Percentiles rank a stretch among this genome's conserved stretches.
These are phyloP conservation scores for Metridium senile DNA, from an alignment of 92 coral and sea anemone species.

Conservation along the genomic window DNA sequence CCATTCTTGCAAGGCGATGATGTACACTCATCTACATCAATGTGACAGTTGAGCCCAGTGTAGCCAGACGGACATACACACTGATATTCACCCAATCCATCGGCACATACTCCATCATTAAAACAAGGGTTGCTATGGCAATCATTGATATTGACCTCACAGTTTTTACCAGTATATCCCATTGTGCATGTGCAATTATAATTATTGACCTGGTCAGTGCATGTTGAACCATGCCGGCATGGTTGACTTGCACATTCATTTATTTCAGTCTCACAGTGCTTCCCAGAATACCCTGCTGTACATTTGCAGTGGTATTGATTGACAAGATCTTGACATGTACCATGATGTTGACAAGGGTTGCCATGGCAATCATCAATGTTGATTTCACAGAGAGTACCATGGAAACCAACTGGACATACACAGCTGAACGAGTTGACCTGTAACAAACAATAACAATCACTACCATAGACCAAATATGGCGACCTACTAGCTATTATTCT, in stretches of 20 bases:
- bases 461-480: not conserved
- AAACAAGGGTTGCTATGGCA: slow-evolving; percentile 74
- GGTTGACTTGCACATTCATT: slow-evolving; percentile 71
- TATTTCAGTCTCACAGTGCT: slow-evolving; percentile 57
- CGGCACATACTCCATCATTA: slow-evolving; percentile 87
- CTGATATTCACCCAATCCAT: slow-evolving; percentile 74
- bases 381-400: slow-evolving; percentile 74
- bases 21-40: slow-evolving; percentile 66
- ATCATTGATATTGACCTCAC: slow-evolving; percentile 71
- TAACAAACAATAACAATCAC: not conserved
- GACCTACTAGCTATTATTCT: too few relatives aligned
- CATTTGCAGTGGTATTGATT: slow-evolving; percentile 65
- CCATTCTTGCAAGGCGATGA: slow-evolving; percentile 71
- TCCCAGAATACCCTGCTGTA: slow-evolving; percentile 66
- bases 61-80: slow-evolving; percentile 79
- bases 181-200: slow-evolving; percentile 56
- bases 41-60: slow-evolving; percentile 67
- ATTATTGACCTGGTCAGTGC: slow-evolving; percentile 61
- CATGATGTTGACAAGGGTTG: slow-evolving; percentile 65
- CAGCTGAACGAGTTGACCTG: slow-evolving; percentile 83
- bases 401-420: slow-evolving; percentile 61
- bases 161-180: slow-evolving; percentile 66
- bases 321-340: slow-evolving; percentile 72
- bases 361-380: slow-evolving; percentile 80
- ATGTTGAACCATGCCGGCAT: slow-evolving; percentile 73